phyloP scores from a whole-genome alignment of 2,113 vertebrate species.

The Cnemophilus loriae region DNA sequence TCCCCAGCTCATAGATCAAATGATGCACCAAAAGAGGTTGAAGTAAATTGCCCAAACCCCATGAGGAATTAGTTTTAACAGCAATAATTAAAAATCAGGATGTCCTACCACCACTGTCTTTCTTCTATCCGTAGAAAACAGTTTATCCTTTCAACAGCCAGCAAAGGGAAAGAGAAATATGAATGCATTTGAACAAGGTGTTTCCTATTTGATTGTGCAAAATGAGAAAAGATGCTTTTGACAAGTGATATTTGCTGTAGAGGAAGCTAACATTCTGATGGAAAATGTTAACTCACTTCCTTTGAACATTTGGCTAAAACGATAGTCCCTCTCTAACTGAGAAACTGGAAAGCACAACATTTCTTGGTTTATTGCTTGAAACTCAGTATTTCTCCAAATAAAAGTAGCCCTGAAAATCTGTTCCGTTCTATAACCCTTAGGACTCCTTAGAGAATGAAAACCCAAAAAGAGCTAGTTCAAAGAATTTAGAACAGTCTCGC shows the following conservation, averaged over 20 bases:
- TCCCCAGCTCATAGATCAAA: neutral
- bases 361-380: neutral
- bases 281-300: conserved; percentile 46
- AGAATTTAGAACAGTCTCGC: neutral
- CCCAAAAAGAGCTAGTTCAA: neutral
- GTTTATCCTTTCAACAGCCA: neutral
- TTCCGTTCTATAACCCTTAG: neutral
- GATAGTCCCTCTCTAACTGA: neutral
- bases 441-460: neutral
- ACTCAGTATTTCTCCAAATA: neutral
- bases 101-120: neutral
- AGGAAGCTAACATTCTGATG: conserved; percentile 1
- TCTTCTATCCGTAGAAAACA: neutral
- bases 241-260: neutral
- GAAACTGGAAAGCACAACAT: neutral
- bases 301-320: neutral
- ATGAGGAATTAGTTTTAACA: neutral
- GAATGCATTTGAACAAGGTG: neutral
- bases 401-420: neutral
- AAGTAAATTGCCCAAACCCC: neutral
- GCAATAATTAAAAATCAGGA: neutral
- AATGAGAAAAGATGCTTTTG: neutral
- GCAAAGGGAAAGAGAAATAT: neutral
- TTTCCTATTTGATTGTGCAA: conserved; percentile 25
- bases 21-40: neutral